phyloP scores from a whole-genome alignment of 1,140 invertebrate genomes.

The Drosophila tani region DNA sequence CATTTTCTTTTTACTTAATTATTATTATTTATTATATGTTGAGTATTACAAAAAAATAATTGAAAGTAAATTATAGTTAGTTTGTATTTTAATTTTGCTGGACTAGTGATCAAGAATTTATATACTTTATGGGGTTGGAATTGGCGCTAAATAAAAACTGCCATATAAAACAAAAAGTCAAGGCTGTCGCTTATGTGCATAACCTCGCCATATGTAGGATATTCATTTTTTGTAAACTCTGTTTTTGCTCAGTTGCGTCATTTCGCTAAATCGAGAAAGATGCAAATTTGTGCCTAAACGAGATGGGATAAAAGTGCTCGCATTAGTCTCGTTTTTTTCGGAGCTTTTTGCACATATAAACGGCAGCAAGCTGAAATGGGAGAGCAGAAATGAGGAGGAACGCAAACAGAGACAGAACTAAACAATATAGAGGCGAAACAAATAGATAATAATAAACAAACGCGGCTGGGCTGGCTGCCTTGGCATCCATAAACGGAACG shows the following conservation, averaged over 20 bases:
- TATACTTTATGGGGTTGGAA: too few relatives aligned
- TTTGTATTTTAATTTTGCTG: too few relatives aligned
- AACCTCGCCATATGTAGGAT: constrained; percentile 48
- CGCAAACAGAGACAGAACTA: constrained; percentile 22
- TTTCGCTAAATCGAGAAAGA: constrained; percentile 46
- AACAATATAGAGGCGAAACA: constrained; percentile 33
- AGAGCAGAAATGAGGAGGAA: constrained; percentile 11
- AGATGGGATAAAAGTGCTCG: constrained; percentile 3
- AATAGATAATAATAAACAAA: constrained; percentile 45
- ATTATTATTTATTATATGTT: too few relatives aligned
- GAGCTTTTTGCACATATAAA: constrained; percentile 21
- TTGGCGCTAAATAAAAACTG: background rate
- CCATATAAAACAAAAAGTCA: constrained; percentile 34
- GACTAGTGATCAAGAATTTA: too few relatives aligned
- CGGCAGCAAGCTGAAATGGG: constrained; percentile 13
- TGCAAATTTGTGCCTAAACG: constrained; percentile 35
- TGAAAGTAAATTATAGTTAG: too few relatives aligned
- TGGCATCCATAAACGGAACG: constrained; percentile 39
- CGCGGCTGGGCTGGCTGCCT: constrained; percentile 33
- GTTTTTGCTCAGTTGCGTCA: constrained; percentile 32
- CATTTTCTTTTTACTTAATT: too few relatives aligned
- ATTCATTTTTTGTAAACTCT: constrained; percentile 13
- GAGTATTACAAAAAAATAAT: too few relatives aligned
- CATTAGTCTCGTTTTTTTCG: constrained; percentile 18
- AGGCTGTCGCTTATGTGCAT: constrained; percentile 23